Evolutionary conservation across 2,888 invertebrate genomes (phyloP), one percentile per base, ranked within the genome.

Genomic region (Erebia ligea): DNA sequence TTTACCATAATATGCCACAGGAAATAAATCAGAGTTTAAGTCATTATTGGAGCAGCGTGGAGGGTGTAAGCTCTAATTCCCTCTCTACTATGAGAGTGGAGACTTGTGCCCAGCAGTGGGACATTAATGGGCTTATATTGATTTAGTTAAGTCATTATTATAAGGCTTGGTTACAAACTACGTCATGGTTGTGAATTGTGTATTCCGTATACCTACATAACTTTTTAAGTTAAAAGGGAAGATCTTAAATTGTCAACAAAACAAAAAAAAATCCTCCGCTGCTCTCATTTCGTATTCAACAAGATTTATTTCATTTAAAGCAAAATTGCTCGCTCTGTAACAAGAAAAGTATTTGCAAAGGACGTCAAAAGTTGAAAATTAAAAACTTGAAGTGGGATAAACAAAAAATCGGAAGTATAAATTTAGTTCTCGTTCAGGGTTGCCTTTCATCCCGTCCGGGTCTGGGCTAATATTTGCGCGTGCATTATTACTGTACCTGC

Each of bases 401-500:
- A 71, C 63, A 75, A 74, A 73, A 76, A 75, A 72, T 72, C 75
- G 71, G 69, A 73, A 78, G 76, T 74, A 73, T 72, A 76, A 79
- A 77, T 76, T 78, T 76, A 75, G 75, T 78, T 77, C 76, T 65
- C 65, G 76, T 86, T 83, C 81, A 83, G 80, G 85, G 85, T 81
- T 81, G 17, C 76, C 78, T 81, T 81, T 80, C 79, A 79, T 79
- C 75, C 84, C 83, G 88, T 88, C 90, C 90, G 88, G 80, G 81
- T 84, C 86, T 86, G 87, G 79, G 88, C 89, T 88, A 93, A 92
- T 93, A 92, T 92, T 93, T 92, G 83, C 88, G 76, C 80, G 87
- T 86, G 85, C 91, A 91, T 92, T 92, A 92, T 91, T 91, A 87
- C 90, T 85, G 85, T 82, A 76, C 82, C 82, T 75, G 84, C 81